Evolutionary conservation across 37 sponge, comb jelly and placozoan genomes (phyloP).

Genomic region (Beroe ovata): DNA sequence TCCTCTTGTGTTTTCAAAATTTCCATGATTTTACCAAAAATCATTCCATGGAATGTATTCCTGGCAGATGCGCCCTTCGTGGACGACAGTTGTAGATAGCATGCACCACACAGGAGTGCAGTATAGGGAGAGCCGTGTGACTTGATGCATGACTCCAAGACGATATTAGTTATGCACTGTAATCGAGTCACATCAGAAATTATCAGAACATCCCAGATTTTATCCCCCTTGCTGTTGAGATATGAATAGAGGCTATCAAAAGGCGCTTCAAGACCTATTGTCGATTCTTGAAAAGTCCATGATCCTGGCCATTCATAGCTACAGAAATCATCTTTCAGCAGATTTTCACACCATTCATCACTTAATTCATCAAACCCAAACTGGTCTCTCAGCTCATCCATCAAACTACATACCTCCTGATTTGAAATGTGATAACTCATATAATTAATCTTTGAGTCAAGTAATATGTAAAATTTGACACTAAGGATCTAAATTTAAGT

Average conservation of each 20-base stretch:
- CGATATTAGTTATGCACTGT: conserved; percentile 20
- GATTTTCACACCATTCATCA: conserved; percentile 25
- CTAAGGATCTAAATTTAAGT: background rate
- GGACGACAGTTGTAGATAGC: conserved; percentile 1
- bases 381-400: background rate
- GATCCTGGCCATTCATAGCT: background rate
- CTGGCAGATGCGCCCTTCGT: conserved; percentile 8
- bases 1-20: background rate
- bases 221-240: background rate
- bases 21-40: conserved; percentile 42
- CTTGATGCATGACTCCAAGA: conserved; percentile 13
- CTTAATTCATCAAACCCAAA: background rate
- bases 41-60: conserved; percentile 26
- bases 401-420: background rate
- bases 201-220: background rate
- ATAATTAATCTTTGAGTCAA: background rate
- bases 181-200: conserved; percentile 29
- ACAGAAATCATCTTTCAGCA: conserved; percentile 47
- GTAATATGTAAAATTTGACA: background rate
- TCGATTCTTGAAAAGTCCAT: background rate
- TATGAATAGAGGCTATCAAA: background rate
- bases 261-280: conserved; percentile 24
- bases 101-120: background rate
- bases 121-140: background rate
- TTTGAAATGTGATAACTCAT: no score